Evolutionary conservation across 2,888 invertebrate species (phyloP), one percentile per base, ranked within the genome.

Genomic region (Vesta saturnalis): DNA sequence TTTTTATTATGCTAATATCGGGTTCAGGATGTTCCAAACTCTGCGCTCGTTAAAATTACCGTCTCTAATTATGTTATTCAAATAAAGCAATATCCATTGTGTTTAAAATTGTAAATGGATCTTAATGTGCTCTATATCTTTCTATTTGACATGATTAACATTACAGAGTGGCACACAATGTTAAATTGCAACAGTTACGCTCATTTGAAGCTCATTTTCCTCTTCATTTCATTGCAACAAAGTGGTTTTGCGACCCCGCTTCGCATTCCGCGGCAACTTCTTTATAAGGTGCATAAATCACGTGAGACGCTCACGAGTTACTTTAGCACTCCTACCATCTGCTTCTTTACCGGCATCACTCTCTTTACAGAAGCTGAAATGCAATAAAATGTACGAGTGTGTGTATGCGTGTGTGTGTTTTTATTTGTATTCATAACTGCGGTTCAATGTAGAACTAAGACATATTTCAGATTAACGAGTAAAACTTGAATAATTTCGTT

Each of bases 211-310:
- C 79, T 82, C 79, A 82, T 83, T 83, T 83, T 83, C 81, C 79
- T 80, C 82, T 81, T 83, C 82, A 83, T 83, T 83, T 80, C 79
- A 79, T 80, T 79, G 81, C 80, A 81, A 82, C 81, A 82, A 82
- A 82, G 81, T 81, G 81, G 80, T 82, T 82, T 80, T 78, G 76
- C 77, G 78, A 76, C 78, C 77, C 76, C 77, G 74, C 77, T 76
- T 80, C 79, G 75, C 81, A 80, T 82, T 81, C 78, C 78, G 77
- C 70, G 80, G 77, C 79, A 80, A 80, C 80, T 82, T 82, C 81
- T 82, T 82, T 83, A 80, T 81, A 79, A 82, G 80, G 79, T 80
- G 79, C 76, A 83, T 83, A 82, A 83, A 83, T 83, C 83, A 83
- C 79, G 75, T 69, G 74, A 73, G 72, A 72, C 64, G 69, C 72